Evolutionary conservation across 2,888 invertebrate genomes (phyloP).

Genomic region (Diarsia mendica): DNA sequence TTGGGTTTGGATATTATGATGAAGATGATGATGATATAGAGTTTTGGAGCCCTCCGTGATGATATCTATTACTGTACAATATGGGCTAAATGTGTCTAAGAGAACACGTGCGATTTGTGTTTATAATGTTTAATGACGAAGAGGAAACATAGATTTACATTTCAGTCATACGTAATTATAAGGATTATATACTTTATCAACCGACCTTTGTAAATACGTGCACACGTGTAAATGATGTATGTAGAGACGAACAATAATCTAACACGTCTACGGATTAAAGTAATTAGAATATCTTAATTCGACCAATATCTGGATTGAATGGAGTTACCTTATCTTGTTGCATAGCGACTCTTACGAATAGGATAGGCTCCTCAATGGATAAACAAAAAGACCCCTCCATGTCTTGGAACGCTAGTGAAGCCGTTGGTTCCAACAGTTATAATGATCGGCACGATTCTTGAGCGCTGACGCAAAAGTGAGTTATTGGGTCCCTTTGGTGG

Average conservation of each 20-base stretch:
- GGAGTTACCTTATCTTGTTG: neutral
- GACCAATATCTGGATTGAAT: neutral
- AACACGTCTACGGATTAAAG: conserved; percentile 1
- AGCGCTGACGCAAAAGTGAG: too few relatives aligned
- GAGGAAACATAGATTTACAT: neutral
- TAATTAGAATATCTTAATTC: conserved; percentile 10
- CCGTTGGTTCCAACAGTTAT: neutral
- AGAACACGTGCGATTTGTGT: neutral
- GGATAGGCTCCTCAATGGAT: neutral
- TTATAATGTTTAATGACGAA: neutral
- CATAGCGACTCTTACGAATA: neutral
- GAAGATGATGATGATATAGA: neutral
- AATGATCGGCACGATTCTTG: too few relatives aligned
- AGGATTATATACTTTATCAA: neutral
- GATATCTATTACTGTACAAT: neutral
- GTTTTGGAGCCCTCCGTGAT: neutral
- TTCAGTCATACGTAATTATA: neutral
- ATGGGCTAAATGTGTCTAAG: neutral
- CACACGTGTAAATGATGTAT: neutral
- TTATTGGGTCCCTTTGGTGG: too few relatives aligned
- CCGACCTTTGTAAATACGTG: neutral
- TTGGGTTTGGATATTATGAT: neutral
- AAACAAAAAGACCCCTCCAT: neutral
- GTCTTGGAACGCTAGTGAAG: neutral
- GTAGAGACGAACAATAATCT: neutral